A percentile compares a stretch with the other conserved stretches of the same genome.
phyloP scores from a whole-genome alignment of 2,113 vertebrate species.

The Neofelis nebulosa region DNA sequence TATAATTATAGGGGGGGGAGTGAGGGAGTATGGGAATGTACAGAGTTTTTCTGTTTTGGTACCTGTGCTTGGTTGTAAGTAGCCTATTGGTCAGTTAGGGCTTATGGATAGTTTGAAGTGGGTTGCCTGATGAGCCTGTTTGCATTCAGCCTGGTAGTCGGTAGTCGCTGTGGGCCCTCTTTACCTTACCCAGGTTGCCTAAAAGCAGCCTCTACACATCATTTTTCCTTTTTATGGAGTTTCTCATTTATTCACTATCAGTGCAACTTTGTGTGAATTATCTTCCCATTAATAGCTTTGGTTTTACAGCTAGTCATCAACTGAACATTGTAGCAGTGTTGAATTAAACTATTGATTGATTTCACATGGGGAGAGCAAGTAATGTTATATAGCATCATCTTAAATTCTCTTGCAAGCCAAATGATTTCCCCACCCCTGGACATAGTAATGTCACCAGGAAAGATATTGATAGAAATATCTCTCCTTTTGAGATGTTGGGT shows the following conservation, averaged over 20 bases:
- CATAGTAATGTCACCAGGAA: not conserved
- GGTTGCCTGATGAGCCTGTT: not conserved
- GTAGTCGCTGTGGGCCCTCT: not conserved
- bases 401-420: slow-evolving; percentile 19
- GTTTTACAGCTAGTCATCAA: slow-evolving; percentile 49
- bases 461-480: not conserved
- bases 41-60: not conserved
- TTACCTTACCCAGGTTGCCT: not conserved
- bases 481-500: not conserved
- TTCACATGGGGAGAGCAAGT: slow-evolving; percentile 6
- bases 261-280: slow-evolving; percentile 12
- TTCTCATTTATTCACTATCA: slow-evolving; percentile 39
- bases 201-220: not conserved
- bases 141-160: not conserved
- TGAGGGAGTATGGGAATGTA: not conserved
- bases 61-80: not conserved
- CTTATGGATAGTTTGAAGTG: not conserved
- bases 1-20: not conserved
- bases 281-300: slow-evolving; percentile 38
- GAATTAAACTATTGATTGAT: slow-evolving; percentile 25
- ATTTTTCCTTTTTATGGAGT: slow-evolving; percentile 22
- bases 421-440: not conserved
- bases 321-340: slow-evolving; percentile 22
- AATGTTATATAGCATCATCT: not conserved
- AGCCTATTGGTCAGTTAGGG: not conserved